phyloP scores from a whole-genome alignment of 2,888 invertebrate genomes.

The Dysmachus trigonus region DNA sequence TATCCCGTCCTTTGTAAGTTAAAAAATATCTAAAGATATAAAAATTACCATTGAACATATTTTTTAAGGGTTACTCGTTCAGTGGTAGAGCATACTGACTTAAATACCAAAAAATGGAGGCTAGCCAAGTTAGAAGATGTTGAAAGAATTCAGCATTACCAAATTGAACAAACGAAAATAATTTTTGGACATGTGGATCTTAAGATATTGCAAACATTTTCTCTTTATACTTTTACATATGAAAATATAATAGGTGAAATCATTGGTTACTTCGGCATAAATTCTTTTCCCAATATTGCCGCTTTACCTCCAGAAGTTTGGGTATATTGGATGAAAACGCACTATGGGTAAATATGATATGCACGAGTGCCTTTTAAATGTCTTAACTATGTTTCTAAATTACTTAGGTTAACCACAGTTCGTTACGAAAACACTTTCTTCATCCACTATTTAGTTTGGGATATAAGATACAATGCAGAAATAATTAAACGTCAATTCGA shows the following conservation, averaged over 20 bases:
- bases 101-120: neutral
- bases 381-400: neutral
- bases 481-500: neutral
- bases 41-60: neutral
- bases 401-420: neutral
- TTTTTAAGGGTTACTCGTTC: neutral
- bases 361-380: neutral
- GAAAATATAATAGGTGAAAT: constrained; percentile 54
- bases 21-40: neutral
- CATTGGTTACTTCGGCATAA: constrained; percentile 60
- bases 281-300: constrained; percentile 68
- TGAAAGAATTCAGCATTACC: neutral
- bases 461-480: constrained; percentile 53
- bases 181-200: neutral
- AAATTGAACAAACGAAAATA: neutral
- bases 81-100: neutral
- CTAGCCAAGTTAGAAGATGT: neutral
- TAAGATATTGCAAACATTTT: neutral
- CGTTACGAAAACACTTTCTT: constrained; percentile 67
- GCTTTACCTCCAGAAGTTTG: constrained; percentile 68
- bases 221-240: neutral
- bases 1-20: neutral
- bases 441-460: constrained; percentile 70
- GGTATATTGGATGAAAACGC: constrained; percentile 68
- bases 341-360: constrained; percentile 65